These are phyloP conservation scores for Actinostola sp. DNA, from an alignment of 92 coral and sea anemone species.

Conservation along the genomic window DNA sequence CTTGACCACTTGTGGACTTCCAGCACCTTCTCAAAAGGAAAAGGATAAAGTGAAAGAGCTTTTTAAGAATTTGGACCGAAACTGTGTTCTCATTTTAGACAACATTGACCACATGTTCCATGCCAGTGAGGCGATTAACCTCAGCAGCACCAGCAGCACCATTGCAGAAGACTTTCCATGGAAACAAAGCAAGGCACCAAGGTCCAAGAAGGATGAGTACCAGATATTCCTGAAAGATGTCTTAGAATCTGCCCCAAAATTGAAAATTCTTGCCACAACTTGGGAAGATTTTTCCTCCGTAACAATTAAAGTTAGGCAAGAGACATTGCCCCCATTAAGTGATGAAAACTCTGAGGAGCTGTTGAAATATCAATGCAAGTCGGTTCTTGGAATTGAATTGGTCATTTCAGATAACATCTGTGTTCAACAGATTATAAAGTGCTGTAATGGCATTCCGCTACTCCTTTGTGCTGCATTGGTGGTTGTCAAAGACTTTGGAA, in stretches of 20 bases:
- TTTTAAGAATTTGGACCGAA: constrained; percentile 1
- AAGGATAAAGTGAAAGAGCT: constrained; percentile 17
- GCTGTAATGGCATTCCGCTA: constrained; percentile 47
- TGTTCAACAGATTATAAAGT: background rate
- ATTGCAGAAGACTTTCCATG: background rate
- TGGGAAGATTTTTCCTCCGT: constrained; percentile 33
- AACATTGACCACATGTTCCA: constrained; percentile 48
- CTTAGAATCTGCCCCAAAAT: constrained; percentile 13
- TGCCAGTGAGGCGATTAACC: background rate
- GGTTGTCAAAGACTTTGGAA: constrained; percentile 2
- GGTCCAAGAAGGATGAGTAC: constrained; percentile 12
- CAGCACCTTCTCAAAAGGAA: background rate
- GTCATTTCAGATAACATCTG: constrained; percentile 14
- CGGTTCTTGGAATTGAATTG: background rate
- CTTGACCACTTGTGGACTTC: constrained; percentile 27
- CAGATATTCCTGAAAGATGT: constrained; percentile 22
- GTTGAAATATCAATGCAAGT: constrained; percentile 7
- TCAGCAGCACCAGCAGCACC: background rate
- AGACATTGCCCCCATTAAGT: constrained; percentile 17
- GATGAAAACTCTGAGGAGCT: constrained; percentile 16
- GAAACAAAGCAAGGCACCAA: background rate
- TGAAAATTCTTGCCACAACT: constrained; percentile 39
- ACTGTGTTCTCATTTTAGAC: constrained; percentile 32
- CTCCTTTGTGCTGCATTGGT: constrained; percentile 29
- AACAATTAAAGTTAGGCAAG: constrained; percentile 12